A percentile compares a stretch with the other conserved stretches of the same genome.
phyloP scores from a whole-genome alignment of 2,113 vertebrate species.

The Microtus montanus region DNA sequence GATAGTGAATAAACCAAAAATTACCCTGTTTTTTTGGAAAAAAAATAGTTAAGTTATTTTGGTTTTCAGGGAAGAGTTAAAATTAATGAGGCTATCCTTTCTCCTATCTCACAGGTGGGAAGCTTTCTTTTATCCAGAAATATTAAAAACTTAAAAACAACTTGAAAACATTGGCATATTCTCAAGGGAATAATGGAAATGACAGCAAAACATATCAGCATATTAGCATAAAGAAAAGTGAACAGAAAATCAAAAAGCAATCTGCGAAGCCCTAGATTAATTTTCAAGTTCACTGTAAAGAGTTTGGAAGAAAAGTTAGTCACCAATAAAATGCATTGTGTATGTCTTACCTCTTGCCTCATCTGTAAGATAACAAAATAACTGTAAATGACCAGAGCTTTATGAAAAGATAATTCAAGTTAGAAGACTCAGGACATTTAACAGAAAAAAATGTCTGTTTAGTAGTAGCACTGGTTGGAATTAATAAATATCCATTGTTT shows the following conservation, averaged over 20 bases:
- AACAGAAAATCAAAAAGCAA: neutral
- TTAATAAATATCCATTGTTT: neutral
- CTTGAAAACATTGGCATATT: neutral
- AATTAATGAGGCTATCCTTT: neutral
- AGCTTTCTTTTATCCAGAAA: slow-evolving; percentile 9
- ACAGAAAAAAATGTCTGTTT: neutral
- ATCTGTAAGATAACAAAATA: neutral
- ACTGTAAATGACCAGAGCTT: neutral
- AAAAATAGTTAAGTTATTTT: neutral
- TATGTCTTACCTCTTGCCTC: neutral
- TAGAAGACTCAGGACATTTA: neutral
- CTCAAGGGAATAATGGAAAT: neutral
- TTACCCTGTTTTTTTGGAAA: neutral
- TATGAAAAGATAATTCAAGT: neutral
- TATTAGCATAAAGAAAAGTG: neutral
- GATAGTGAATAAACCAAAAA: neutral
- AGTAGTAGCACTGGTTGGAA: neutral
- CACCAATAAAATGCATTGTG: neutral
- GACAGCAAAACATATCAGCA: neutral
- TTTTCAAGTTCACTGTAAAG: neutral
- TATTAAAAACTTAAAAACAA: neutral
- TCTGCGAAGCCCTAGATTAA: neutral
- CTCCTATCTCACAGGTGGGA: neutral
- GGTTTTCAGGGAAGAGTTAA: neutral
- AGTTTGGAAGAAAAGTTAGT: neutral